Conservation (phyloP, 2,797 vertebrate genomes). For the Propithecus deckenii region DNA sequence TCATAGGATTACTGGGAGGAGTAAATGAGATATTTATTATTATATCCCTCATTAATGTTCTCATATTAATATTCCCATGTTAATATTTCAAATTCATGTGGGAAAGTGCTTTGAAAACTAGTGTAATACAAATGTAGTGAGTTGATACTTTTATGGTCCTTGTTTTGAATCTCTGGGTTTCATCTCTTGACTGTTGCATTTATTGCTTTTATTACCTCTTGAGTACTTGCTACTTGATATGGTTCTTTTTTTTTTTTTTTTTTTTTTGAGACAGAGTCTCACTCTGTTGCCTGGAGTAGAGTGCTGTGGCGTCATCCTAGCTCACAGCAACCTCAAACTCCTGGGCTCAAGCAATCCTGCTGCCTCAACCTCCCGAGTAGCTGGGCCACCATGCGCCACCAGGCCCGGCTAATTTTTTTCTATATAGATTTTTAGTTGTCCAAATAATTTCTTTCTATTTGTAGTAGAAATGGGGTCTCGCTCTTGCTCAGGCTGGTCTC, state of each 20-base stretch:
- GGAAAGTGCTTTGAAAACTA: slow-evolving; percentile 57
- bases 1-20: slow-evolving; percentile 8
- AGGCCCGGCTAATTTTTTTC: too few species aligned
- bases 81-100: slow-evolving; percentile 23
- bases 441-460: too few species aligned
- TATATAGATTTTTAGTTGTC: too few species aligned
- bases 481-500: too few species aligned
- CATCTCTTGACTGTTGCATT: background rate
- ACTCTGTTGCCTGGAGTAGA: too few species aligned
- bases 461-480: too few species aligned
- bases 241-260: background rate
- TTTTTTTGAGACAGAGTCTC: too few species aligned
- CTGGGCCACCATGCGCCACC: too few species aligned
- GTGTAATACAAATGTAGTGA: background rate
- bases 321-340: too few species aligned
- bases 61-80: slow-evolving; percentile 7
- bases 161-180: slow-evolving; percentile 46
- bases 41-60: background rate
- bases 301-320: too few species aligned
- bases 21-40: slow-evolving; percentile 13
- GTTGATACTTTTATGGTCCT: slow-evolving; percentile 4
- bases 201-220: slow-evolving; percentile 47
- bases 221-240: slow-evolving; percentile 12
- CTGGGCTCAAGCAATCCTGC: too few species aligned
- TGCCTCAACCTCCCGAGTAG: too few species aligned